Conservation (phyloP, 2,797 vertebrate genomes). For the Coluber constrictor region DNA sequence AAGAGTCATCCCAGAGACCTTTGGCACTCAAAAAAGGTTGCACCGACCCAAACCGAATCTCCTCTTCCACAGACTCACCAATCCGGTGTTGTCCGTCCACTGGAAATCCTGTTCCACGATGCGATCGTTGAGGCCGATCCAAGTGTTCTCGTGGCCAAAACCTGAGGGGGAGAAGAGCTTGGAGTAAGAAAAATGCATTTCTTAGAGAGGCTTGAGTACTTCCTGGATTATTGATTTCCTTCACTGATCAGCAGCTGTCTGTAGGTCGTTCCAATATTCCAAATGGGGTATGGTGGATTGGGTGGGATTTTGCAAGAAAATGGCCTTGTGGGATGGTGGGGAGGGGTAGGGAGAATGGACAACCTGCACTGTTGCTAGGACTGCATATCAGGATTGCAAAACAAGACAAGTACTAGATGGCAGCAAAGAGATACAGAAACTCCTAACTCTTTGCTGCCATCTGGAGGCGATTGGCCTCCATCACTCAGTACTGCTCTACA, state of each 20-base stretch:
- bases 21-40: too few relatives aligned
- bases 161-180: conserved; percentile 63
- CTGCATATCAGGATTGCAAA: background rate
- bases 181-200: background rate
- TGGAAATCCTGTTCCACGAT: conserved; percentile 97
- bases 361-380: background rate
- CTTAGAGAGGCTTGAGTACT: background rate
- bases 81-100: conserved; percentile 91
- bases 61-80: conserved; percentile 64
- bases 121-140: conserved; percentile 94
- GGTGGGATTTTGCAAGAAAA: background rate
- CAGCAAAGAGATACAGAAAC: background rate
- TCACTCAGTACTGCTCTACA: background rate
- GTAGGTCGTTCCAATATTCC: background rate
- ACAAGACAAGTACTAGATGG: background rate
- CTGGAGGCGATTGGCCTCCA: background rate
- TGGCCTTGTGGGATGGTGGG: background rate
- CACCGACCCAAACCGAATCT: background rate
- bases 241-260: background rate
- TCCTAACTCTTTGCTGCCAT: background rate
- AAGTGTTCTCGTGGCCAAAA: conserved; percentile 92
- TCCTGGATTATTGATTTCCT: background rate
- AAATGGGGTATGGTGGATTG: background rate
- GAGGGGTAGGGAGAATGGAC: background rate
- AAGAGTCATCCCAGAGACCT: background rate